Base-by-base conservation (phyloP, 2,797 vertebrate genomes). In the Lophura swinhoii region DNA sequence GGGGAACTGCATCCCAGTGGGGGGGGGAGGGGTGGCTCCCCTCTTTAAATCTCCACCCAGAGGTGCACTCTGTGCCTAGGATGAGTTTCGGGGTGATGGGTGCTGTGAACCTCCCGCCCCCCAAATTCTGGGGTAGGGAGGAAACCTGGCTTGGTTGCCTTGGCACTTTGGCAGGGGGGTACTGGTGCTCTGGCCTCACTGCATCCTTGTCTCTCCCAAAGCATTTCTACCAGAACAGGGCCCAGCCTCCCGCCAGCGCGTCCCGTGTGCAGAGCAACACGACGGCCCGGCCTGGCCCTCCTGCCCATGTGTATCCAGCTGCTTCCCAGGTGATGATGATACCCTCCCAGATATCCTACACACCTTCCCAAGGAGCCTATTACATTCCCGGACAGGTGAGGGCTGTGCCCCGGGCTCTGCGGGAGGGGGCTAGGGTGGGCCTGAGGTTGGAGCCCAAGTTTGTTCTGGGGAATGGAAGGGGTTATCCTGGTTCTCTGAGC, bases 251-350 rank as follows among this genome's bases (percentile, higher is more conserved):
- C 1, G 97, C 97, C 97, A 99, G 97, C 96, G 98, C 98, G 23
- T 98, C 98, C 91, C 98, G 99, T 4, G 98, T 99, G 90, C 98
- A 98, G 94, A 98, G 98, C 93, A 98, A 98, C 97, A 98, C 98
- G 10, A 98, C 98, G 51, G 98, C 99, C 80, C 98, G 99, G 64
- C 97, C 98, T 41, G 99, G 99, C 97, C 98, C 98, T 28, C 98
- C 99, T 95, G 96, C 99, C 84, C 99, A 99, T 90, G 98, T 99
- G 87, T 99, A 99, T 98, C 97, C 98, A 1, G 98, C 98, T 81
- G 98, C 98, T 96, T 99, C 99, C 97, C 99, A 99, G 97, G 98
- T 99, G 98, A 99, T 99, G 99, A 99, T 99, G 99, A 99, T 99
- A 97, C 98, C 99, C 58, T 99, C 99, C 95, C 98, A 98, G 96